These are phyloP conservation scores for Betta splendens DNA, from an alignment of 2,797 vertebrate species.

Conservation along the genomic window DNA sequence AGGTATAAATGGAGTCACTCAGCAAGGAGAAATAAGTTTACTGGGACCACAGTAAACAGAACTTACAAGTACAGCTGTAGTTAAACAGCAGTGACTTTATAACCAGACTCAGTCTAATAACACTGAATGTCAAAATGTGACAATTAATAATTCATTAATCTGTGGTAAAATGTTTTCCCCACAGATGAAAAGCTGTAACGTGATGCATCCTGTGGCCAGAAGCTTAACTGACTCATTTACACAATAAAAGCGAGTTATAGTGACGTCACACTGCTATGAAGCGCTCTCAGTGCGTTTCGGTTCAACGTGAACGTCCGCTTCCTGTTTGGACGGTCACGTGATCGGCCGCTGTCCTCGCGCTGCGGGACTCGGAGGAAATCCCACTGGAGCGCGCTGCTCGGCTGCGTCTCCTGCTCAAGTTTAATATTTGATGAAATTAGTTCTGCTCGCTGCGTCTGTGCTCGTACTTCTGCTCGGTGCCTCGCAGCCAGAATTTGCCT, in stretches of 20 bases:
- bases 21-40: neutral
- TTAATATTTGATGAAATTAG: constrained; percentile 88
- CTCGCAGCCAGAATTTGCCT: constrained; percentile 31
- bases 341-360: constrained; percentile 48
- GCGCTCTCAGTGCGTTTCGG: constrained; percentile 4
- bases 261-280: neutral
- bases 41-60: no score
- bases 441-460: constrained; percentile 78
- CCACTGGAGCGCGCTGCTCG: constrained; percentile 47
- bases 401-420: constrained; percentile 69
- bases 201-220: neutral
- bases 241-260: neutral
- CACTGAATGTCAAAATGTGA: no score
- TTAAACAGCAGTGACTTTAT: no score
- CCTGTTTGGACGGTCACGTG: constrained; percentile 50
- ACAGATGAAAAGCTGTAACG: neutral
- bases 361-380: constrained; percentile 52
- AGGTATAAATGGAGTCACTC: constrained; percentile 2
- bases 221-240: no score
- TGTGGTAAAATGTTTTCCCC: neutral
- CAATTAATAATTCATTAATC: no score
- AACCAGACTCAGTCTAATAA: no score
- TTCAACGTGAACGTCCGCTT: constrained; percentile 26
- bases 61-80: no score
- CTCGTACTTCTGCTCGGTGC: constrained; percentile 66